A percentile compares a stretch with the other conserved stretches of the same genome.
Conservation (phyloP, 2,113 vertebrate species). For the Eudorcas thomsonii region DNA sequence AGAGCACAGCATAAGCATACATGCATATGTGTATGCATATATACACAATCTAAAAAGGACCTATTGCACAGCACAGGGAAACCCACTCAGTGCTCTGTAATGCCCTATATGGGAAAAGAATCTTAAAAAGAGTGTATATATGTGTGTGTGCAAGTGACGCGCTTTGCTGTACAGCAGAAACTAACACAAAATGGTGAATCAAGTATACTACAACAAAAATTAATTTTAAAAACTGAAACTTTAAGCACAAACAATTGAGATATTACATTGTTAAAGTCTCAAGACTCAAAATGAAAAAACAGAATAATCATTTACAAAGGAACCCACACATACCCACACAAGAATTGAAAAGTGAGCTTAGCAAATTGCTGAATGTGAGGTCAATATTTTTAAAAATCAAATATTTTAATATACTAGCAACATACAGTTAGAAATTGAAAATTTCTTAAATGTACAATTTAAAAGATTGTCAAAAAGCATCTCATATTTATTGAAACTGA, state of each 20-base stretch:
- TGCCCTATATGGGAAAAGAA: neutral
- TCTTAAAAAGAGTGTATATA: neutral
- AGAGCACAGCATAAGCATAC: neutral
- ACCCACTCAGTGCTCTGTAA: neutral
- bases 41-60: neutral
- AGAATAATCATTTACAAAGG: neutral
- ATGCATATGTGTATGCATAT: fast-evolving
- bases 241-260: neutral
- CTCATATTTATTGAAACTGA: neutral
- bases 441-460: neutral
- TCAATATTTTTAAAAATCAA: neutral
- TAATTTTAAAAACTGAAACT: neutral
- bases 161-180: neutral
- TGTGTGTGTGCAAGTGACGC: neutral
- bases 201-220: neutral
- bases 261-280: neutral
- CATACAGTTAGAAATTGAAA: neutral
- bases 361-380: neutral
- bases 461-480: neutral
- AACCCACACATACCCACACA: neutral
- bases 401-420: neutral
- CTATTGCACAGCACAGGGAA: fast-evolving
- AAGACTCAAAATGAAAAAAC: neutral
- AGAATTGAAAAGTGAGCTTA: conserved; percentile 10
- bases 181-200: neutral